Evolutionary conservation across 2,113 vertebrate genomes (phyloP).

Genomic region (Falco punctatus): DNA sequence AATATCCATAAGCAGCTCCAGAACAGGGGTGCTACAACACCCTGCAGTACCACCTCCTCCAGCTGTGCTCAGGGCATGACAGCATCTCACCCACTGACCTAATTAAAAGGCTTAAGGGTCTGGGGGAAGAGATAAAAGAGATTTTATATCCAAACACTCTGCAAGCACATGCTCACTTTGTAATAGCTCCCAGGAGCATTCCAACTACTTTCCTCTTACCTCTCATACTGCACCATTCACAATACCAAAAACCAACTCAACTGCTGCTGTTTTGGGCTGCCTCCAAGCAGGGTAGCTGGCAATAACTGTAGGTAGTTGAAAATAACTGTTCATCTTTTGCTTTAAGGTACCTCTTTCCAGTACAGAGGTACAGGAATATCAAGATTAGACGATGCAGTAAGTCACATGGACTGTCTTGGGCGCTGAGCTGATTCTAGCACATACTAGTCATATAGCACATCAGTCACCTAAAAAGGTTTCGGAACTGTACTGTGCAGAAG

Average conservation of each 20-base stretch:
- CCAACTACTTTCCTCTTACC: neutral
- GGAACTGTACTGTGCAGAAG: neutral
- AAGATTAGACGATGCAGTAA: neutral
- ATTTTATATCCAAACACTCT: neutral
- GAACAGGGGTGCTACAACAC: neutral
- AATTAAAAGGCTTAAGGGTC: neutral
- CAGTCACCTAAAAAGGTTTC: neutral
- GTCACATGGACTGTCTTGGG: neutral
- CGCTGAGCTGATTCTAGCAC: neutral
- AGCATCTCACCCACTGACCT: neutral
- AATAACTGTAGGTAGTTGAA: neutral
- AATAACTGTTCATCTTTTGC: neutral
- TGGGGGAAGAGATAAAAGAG: neutral
- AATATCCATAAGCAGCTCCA: neutral
- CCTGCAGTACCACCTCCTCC: neutral
- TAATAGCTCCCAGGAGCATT: neutral
- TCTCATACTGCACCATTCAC: rapidly evolving
- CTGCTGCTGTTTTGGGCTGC: neutral
- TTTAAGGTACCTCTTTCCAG: neutral
- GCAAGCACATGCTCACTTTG: neutral
- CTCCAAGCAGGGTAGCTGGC: neutral
- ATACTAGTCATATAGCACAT: rapidly evolving
- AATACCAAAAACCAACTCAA: neutral
- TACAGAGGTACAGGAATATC: neutral
- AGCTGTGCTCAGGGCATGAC: neutral